Evolutionary conservation across 1,140 invertebrate genomes (phyloP).

Genomic region (Physella acuta): DNA sequence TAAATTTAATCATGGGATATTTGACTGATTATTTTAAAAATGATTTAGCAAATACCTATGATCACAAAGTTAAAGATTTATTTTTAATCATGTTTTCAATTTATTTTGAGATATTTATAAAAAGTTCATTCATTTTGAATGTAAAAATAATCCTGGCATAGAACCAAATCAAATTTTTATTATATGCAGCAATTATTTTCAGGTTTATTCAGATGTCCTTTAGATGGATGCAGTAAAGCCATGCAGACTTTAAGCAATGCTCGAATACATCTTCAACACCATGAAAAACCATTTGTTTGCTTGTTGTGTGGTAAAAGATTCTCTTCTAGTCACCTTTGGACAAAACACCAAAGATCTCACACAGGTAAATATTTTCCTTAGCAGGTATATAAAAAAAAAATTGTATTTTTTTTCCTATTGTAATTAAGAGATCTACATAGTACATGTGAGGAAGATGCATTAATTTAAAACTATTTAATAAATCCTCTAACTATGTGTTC

Average conservation of each 20-base stretch:
- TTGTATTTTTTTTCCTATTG: no score
- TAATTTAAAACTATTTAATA: no score
- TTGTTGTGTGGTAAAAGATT: constrained; percentile 12
- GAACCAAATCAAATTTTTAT: not conserved
- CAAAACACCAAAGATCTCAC: constrained; percentile 12
- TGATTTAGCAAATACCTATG: no score
- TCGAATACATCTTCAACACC: constrained; percentile 8
- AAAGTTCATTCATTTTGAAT: not conserved
- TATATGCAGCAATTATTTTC: not conserved
- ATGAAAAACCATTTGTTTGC: constrained; percentile 20
- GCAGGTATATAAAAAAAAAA: no score
- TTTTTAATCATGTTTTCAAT: not conserved
- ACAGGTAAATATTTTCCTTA: no score
- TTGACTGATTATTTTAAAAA: no score
- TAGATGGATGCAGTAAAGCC: constrained; percentile 18
- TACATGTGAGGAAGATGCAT: no score
- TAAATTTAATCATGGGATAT: no score
- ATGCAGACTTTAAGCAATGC: constrained; percentile 18
- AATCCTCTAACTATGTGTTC: no score
- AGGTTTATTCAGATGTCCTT: constrained; percentile 19
- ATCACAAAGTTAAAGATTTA: no score
- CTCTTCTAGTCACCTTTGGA: not conserved
- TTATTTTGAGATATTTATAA: not conserved
- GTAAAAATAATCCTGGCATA: not conserved
- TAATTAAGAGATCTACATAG: no score